Percentiles rank a stretch among this genome's conserved stretches.
Evolutionary conservation across 1,140 invertebrate species (phyloP).

Genomic region (Drosophila kepulauana): DNA sequence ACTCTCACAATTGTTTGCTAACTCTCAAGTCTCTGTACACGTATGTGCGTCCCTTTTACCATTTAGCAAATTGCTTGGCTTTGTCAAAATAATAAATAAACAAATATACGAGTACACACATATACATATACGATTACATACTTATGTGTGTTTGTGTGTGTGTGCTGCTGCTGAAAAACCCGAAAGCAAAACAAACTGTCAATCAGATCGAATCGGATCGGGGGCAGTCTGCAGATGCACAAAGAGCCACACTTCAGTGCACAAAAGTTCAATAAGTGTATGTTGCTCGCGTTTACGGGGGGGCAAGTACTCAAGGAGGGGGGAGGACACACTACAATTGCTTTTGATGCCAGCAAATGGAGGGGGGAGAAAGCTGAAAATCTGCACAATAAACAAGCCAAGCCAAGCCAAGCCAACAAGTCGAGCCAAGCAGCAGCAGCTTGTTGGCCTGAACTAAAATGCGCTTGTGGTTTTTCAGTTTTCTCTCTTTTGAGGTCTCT

Average conservation of each 20-base stretch:
- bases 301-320: neutral
- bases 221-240: slow-evolving; percentile 65
- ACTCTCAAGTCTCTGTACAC: slow-evolving; percentile 59
- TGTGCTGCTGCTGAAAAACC: slow-evolving; percentile 30
- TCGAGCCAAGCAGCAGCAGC: neutral
- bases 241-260: slow-evolving; percentile 78
- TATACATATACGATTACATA: slow-evolving; percentile 8
- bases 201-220: slow-evolving; percentile 43
- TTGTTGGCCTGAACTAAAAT: slow-evolving; percentile 23
- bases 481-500: neutral
- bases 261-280: slow-evolving; percentile 80
- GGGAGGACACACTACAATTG: slow-evolving; percentile 53
- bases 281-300: slow-evolving; percentile 39
- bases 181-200: slow-evolving; percentile 52
- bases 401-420: slow-evolving; percentile 33
- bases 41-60: slow-evolving; percentile 49
- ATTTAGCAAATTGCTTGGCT: slow-evolving; percentile 81
- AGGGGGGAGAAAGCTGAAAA: slow-evolving; percentile 25
- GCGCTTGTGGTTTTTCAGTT: slow-evolving; percentile 18
- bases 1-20: slow-evolving; percentile 63
- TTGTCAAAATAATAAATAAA: slow-evolving; percentile 83
- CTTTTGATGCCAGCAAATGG: slow-evolving; percentile 39
- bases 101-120: slow-evolving; percentile 52
- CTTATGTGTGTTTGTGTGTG: slow-evolving; percentile 3
- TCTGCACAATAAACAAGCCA: slow-evolving; percentile 76